Percentiles rank a stretch among this genome's conserved stretches.
These are phyloP conservation scores for Choloepus hoffmanni DNA, from an alignment of 2,113 vertebrate species.

Conservation along the genomic window DNA sequence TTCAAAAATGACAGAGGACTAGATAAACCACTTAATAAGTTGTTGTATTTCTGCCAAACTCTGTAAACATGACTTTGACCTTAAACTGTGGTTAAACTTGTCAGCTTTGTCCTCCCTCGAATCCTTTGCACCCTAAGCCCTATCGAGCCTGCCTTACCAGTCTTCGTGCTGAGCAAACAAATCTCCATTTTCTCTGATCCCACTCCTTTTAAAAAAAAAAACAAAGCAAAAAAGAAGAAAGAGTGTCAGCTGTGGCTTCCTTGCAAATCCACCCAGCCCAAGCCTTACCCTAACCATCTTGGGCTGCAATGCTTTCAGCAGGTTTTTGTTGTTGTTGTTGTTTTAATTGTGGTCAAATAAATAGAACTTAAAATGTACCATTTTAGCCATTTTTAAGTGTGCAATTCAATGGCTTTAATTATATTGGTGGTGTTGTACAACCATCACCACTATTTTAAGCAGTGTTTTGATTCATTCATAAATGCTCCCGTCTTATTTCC, in stretches of 20 bases:
- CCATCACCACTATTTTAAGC: too few species aligned
- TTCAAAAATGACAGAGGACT: neutral
- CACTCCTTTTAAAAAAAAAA: neutral
- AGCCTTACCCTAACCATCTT: neutral
- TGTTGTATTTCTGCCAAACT: neutral
- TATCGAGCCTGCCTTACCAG: neutral
- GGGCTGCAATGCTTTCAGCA: neutral
- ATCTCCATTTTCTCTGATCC: neutral
- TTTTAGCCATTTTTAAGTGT: too few species aligned
- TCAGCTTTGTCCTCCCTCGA: neutral
- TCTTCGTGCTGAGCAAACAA: neutral
- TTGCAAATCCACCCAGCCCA: neutral
- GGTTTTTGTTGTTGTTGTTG: too few species aligned
- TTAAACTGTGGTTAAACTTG: neutral
- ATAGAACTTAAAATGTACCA: too few species aligned
- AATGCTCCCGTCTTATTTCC: too few species aligned
- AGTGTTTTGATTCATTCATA: neutral
- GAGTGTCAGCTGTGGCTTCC: neutral
- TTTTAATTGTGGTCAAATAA: too few species aligned
- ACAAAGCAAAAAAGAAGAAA: neutral
- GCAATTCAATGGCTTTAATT: too few species aligned
- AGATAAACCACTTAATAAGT: too few species aligned
- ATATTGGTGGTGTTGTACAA: too few species aligned
- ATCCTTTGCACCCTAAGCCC: neutral
- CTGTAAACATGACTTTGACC: neutral